phyloP scores from a whole-genome alignment of 1,140 invertebrate species.

The Arctopsyche grandis region DNA sequence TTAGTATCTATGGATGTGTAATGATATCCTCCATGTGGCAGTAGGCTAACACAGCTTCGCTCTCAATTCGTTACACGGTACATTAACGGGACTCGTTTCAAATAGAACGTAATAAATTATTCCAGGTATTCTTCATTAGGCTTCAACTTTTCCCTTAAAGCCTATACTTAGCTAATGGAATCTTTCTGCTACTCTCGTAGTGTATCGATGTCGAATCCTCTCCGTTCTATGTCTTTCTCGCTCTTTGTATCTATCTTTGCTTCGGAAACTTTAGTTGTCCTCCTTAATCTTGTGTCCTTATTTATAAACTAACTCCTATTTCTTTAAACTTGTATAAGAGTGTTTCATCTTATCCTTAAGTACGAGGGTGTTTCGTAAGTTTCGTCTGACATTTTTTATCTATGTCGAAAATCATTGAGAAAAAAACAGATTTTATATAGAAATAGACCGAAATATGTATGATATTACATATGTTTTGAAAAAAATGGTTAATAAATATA shows the following conservation, averaged over 20 bases:
- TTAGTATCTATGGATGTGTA: background rate
- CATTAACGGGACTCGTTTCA: conserved; percentile 41
- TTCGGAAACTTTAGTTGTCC: no score
- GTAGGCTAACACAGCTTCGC: conserved; percentile 27
- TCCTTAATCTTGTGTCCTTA: no score
- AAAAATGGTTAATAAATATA: no score
- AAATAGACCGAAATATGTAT: no score
- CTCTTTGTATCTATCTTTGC: background rate
- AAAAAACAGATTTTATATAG: background rate
- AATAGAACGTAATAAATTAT: conserved; percentile 48
- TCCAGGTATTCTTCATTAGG: conserved; percentile 52
- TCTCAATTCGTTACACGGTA: conserved; percentile 52
- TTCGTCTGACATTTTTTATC: no score
- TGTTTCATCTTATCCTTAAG: no score
- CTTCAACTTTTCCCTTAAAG: conserved; percentile 24
- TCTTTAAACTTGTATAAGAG: no score
- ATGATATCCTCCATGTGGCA: no score
- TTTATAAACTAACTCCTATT: no score
- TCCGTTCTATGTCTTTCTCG: background rate
- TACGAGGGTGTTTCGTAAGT: no score
- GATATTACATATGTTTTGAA: no score
- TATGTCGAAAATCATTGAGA: background rate
- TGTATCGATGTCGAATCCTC: conserved; percentile 14
- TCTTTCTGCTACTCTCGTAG: background rate
- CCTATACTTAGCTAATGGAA: conserved; percentile 28